phyloP scores from a whole-genome alignment of 1,140 invertebrate species.

The Eupristina koningsbergeri region DNA sequence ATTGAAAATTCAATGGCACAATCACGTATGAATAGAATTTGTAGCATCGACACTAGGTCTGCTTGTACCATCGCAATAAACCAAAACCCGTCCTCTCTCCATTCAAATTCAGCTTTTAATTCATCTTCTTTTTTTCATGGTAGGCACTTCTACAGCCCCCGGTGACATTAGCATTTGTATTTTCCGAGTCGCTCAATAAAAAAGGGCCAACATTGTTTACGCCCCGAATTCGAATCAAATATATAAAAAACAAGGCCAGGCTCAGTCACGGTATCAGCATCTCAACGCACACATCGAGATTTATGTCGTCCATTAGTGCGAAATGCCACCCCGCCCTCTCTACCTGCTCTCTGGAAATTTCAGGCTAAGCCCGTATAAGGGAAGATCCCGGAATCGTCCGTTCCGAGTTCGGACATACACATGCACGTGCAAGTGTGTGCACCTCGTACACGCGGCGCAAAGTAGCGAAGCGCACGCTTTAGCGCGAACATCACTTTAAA shows the following conservation, averaged over 20 bases:
- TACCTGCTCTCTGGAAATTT: constrained; percentile 30
- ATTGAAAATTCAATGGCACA: constrained; percentile 30
- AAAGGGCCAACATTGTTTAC: constrained; percentile 39
- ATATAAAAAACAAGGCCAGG: constrained; percentile 38
- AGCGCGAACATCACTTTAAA: constrained; percentile 45
- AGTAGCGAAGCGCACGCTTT: constrained; percentile 2
- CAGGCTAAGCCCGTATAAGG: constrained; percentile 39
- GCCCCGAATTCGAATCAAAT: constrained; percentile 26
- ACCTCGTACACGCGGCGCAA: not conserved
- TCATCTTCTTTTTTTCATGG: not conserved
- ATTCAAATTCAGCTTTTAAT: not conserved
- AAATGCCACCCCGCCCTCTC: constrained; percentile 1
- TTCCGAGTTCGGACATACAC: not conserved
- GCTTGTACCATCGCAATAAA: not conserved
- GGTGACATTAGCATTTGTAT: constrained; percentile 18
- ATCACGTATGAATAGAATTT: constrained; percentile 14
- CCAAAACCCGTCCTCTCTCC: not conserved
- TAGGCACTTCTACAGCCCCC: not conserved
- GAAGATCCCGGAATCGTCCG: constrained; percentile 41
- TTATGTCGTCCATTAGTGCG: constrained; percentile 48
- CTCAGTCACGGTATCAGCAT: constrained; percentile 21
- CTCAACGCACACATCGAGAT: constrained; percentile 27
- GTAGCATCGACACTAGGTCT: not conserved
- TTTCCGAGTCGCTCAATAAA: not conserved
- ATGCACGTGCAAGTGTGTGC: not conserved